A percentile compares a stretch with the other conserved stretches of the same genome.
phyloP scores from a whole-genome alignment of 2,113 vertebrate genomes.

The Progne subis region DNA sequence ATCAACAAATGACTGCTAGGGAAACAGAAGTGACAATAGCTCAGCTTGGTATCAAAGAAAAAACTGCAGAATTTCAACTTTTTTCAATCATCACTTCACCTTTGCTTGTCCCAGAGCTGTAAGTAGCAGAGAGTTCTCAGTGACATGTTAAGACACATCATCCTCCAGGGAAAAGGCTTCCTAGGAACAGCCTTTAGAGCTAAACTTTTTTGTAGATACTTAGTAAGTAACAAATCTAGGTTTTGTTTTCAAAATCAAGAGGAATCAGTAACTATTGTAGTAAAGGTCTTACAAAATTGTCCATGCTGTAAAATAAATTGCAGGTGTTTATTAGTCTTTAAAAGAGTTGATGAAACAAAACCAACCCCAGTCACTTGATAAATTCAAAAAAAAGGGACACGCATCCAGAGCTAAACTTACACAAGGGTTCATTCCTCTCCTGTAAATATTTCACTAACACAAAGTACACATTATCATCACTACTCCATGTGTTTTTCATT shows the following conservation, averaged over 20 bases:
- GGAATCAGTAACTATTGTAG: background rate
- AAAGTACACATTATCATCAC: background rate
- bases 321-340: background rate
- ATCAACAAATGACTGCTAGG: background rate
- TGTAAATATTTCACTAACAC: background rate
- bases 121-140: background rate
- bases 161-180: background rate
- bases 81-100: background rate
- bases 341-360: background rate
- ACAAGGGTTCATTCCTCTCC: background rate
- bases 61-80: background rate
- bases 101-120: background rate
- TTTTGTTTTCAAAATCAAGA: background rate
- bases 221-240: background rate
- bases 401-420: background rate
- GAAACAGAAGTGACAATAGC: background rate
- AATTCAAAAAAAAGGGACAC: background rate
- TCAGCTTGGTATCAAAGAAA: background rate
- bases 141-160: background rate
- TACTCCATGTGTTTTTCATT: constrained; percentile 66
- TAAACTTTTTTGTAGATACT: background rate
- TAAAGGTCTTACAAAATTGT: background rate
- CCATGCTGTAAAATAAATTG: background rate
- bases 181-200: background rate
- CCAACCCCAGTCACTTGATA: background rate